Evolutionary conservation across 2,113 vertebrate genomes (phyloP).

Genomic region (Epinephelus fuscoguttatus): DNA sequence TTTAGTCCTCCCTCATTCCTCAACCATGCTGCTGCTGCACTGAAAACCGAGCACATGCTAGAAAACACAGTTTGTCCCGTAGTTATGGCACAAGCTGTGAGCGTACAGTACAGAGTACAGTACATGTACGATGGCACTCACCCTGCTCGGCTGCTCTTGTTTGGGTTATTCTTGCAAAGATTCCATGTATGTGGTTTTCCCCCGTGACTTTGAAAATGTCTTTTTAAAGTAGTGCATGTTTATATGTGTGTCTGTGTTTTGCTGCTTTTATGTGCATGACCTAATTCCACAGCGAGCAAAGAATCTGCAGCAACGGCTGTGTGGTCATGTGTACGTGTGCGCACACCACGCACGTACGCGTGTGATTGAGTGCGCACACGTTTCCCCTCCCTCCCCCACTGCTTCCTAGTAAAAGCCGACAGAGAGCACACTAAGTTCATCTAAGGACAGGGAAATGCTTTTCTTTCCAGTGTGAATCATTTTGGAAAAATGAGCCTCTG

Average conservation of each 20-base stretch:
- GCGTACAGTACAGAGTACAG: constrained; percentile 20
- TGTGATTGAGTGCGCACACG: constrained; percentile 34
- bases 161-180: constrained; percentile 30
- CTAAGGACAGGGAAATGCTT: constrained; percentile 89
- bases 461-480: constrained; percentile 90
- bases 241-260: constrained; percentile 62
- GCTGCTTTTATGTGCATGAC: constrained; percentile 73
- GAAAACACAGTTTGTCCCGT: background rate
- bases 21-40: constrained; percentile 20
- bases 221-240: constrained; percentile 55
- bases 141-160: background rate
- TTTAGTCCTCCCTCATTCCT: constrained; percentile 57
- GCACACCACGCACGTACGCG: background rate
- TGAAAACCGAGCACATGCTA: constrained; percentile 30
- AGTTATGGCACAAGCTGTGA: constrained; percentile 12
- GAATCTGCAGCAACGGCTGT: constrained; percentile 67
- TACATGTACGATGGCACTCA: constrained; percentile 32
- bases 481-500: constrained; percentile 90
- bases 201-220: constrained; percentile 55
- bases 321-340: constrained; percentile 41
- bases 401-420: constrained; percentile 81
- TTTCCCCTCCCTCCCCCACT: constrained; percentile 62
- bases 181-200: constrained; percentile 47
- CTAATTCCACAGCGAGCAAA: constrained; percentile 76
- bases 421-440: constrained; percentile 89